Conservation (phyloP, 2,888 invertebrate genomes). For the Dynastes grantii region DNA sequence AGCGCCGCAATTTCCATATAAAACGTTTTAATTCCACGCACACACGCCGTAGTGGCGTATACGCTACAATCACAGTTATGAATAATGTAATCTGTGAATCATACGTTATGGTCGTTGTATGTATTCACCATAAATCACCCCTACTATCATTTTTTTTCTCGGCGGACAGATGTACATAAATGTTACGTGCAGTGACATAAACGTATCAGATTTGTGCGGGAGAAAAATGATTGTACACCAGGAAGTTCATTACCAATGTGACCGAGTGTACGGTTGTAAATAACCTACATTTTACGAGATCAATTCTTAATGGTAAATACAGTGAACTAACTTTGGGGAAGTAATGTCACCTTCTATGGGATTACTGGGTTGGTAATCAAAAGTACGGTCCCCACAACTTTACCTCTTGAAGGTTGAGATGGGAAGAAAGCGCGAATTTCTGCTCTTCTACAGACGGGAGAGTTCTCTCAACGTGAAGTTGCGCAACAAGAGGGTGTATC, state of each 20-base stretch:
- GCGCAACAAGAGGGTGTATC: too few species aligned
- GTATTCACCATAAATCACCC: conserved; percentile 35
- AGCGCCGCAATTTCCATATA: conserved; percentile 31
- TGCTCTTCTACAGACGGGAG: too few species aligned
- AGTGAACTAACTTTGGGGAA: too few species aligned
- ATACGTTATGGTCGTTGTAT: conserved; percentile 25
- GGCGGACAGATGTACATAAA: conserved; percentile 11
- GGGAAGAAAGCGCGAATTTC: too few species aligned
- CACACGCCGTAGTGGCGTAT: neutral
- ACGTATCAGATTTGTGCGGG: neutral
- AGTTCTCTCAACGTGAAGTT: too few species aligned
- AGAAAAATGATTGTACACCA: neutral
- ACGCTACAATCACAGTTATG: conserved; percentile 29
- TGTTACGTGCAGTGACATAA: neutral
- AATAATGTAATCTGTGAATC: conserved; percentile 40
- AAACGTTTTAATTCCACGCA: conserved; percentile 30
- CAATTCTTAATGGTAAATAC: too few species aligned
- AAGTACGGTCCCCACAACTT: too few species aligned
- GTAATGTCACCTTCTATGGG: too few species aligned
- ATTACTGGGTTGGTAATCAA: too few species aligned
- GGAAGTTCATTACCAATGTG: neutral
- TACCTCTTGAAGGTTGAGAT: too few species aligned
- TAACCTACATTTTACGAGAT: too few species aligned
- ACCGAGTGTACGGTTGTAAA: too few species aligned
- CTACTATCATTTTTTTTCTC: conserved; percentile 21